Conservation (phyloP, 1,140 invertebrate genomes). For the Drosophila sproati region DNA sequence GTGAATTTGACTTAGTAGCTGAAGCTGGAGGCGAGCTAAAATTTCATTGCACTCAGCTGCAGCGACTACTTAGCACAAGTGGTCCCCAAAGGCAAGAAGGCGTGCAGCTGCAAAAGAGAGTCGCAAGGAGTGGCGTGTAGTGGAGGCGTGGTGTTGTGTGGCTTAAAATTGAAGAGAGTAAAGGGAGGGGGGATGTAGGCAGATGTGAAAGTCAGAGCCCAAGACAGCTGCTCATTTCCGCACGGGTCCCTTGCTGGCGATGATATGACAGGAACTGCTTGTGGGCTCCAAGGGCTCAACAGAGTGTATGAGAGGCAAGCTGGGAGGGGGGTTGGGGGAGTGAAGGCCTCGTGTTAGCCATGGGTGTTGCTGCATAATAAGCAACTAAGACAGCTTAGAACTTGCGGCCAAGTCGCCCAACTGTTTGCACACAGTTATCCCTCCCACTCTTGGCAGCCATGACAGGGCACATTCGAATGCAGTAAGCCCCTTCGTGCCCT, state of each 20-base stretch:
- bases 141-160: constrained; percentile 8
- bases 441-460: constrained; percentile 54
- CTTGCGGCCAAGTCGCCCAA: constrained; percentile 64
- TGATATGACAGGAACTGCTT: constrained; percentile 63
- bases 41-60: constrained; percentile 79
- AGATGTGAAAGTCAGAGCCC: constrained; percentile 50
- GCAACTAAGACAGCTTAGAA: constrained; percentile 80
- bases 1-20: constrained; percentile 75
- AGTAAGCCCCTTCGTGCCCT: constrained; percentile 34
- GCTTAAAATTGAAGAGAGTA: constrained; percentile 63
- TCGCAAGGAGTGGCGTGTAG: background rate
- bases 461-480: constrained; percentile 77
- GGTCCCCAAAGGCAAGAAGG: constrained; percentile 59
- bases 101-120: constrained; percentile 10
- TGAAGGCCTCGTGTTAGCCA: background rate
- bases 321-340: no score
- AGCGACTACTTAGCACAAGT: constrained; percentile 80
- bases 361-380: constrained; percentile 63
- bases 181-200: constrained; percentile 1
- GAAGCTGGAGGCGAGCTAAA: constrained; percentile 62
- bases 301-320: background rate
- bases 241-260: constrained; percentile 64
- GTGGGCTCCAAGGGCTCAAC: constrained; percentile 5
- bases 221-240: constrained; percentile 82
- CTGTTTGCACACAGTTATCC: constrained; percentile 51